phyloP scores from a whole-genome alignment of 2,888 invertebrate genomes.

The Mythimna impura region DNA sequence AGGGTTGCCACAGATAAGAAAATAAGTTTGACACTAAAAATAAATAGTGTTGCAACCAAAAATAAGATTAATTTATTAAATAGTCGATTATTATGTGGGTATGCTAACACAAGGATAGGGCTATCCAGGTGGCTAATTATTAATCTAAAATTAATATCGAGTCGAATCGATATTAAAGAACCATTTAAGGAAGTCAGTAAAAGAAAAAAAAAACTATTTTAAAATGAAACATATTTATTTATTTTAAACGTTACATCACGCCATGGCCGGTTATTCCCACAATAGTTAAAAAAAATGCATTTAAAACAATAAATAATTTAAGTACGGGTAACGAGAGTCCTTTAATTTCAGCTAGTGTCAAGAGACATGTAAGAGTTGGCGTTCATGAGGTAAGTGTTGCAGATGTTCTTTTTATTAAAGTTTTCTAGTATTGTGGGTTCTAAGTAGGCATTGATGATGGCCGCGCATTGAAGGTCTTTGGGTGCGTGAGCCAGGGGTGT shows the following conservation, averaged over 20 bases:
- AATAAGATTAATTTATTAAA: no score
- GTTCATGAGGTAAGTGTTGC: slow-evolving; percentile 62
- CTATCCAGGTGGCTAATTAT: no score
- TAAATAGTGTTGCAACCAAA: no score
- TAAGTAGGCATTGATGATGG: slow-evolving; percentile 70
- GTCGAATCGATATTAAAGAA: no score
- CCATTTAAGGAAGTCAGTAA: no score
- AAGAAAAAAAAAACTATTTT: not conserved
- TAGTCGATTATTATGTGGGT: no score
- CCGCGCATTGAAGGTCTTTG: slow-evolving; percentile 67
- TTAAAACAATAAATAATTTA: not conserved
- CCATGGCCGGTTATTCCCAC: not conserved
- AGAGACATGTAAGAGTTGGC: not conserved
- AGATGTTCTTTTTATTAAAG: slow-evolving; percentile 69
- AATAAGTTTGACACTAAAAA: no score
- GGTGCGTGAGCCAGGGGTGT: slow-evolving; percentile 64
- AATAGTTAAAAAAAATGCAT: not conserved
- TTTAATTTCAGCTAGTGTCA: not conserved
- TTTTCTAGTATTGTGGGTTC: slow-evolving; percentile 60
- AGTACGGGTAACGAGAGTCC: no score
- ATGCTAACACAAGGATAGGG: no score
- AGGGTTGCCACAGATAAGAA: no score
- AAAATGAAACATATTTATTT: not conserved
- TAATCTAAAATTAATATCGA: no score
- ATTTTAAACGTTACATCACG: not conserved